Evolutionary conservation across 1,140 invertebrate genomes (phyloP), one percentile per base, ranked within the genome.

Genomic region (Aphelinus certus): DNA sequence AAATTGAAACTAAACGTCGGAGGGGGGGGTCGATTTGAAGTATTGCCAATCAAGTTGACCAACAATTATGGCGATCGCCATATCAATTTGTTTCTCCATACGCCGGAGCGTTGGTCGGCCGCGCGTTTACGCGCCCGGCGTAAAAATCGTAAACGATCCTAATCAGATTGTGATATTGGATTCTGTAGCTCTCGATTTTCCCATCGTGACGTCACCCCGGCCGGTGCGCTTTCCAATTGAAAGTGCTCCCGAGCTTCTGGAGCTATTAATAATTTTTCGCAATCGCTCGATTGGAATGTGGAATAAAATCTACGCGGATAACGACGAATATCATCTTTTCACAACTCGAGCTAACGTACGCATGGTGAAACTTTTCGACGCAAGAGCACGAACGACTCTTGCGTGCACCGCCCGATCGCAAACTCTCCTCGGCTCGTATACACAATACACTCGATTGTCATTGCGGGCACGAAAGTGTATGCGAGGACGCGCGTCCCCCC

Each of bases 391-490:
- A 2, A 9, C 47, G 48, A 57, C 66, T 26, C 26, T 26, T 26
- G 26, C 26, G 26, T 68, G 45, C 42, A 46, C 42, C 3, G 3
- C 5, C 10, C 47, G 47, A 57, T 26, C 26, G 26, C 26, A 26
- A 26, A 26, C 26, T 26, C 26, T 26, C 26, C 26, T 26, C 26
- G 26, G 26, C 26, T 26, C 26, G 26, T 26, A 26, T 26, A 26
- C 26, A 26, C 26, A 26, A 26, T 47, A 51, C 57, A 58, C 62
- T 72, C n/a, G 3, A 72, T 64, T 43, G 65, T 72, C 55, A 48
- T 9, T 58, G 26, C 26, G 26, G 26, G 26, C 26, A 26, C 26
- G 26, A 26, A 26, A 26, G 26, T 26, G 26, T 26, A 26, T 26
- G 26, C 26, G 26, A 26, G 26, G 56, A 57, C 55, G 3, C 56